phyloP scores from a whole-genome alignment of 2,797 vertebrate genomes.

The Silurus aristotelis region DNA sequence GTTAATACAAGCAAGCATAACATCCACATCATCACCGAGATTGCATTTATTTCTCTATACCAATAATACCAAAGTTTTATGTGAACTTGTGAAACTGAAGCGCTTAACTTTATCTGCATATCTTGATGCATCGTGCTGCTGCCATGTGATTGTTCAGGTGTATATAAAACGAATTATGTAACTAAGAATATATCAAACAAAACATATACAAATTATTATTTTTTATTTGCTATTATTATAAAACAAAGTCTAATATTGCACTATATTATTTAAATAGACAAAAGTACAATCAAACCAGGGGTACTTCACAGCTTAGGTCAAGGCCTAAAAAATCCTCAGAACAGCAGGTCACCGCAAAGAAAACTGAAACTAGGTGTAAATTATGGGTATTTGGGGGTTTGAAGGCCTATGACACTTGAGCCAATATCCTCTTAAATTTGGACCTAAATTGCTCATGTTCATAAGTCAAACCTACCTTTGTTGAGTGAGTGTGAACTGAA shows the following conservation, averaged over 20 bases:
- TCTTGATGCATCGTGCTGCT: neutral
- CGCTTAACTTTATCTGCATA: neutral
- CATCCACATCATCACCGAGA: neutral
- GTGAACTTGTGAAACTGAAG: neutral
- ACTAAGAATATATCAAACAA: too few species aligned
- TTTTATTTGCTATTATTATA: too few species aligned
- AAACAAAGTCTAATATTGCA: too few species aligned
- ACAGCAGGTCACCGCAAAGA: neutral
- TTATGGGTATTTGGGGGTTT: neutral
- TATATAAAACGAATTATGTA: neutral
- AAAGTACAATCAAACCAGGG: neutral
- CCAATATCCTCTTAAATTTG: conserved; percentile 38
- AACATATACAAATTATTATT: too few species aligned
- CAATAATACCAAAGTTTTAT: neutral
- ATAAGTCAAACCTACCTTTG: conserved; percentile 36
- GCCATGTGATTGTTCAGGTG: neutral
- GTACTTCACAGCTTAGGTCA: neutral
- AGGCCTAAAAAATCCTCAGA: neutral
- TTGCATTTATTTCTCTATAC: neutral
- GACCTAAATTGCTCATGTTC: conserved; percentile 25
- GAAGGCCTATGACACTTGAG: conserved; percentile 15
- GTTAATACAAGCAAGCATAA: conserved; percentile 33
- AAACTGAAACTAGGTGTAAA: conserved; percentile 22
- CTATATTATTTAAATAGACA: neutral
- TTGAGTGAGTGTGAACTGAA: conserved; percentile 51